A percentile compares a stretch with the other conserved stretches of the same genome.
Conservation (phyloP, 2,888 invertebrate species). For the Chloroclystis v-ata region DNA sequence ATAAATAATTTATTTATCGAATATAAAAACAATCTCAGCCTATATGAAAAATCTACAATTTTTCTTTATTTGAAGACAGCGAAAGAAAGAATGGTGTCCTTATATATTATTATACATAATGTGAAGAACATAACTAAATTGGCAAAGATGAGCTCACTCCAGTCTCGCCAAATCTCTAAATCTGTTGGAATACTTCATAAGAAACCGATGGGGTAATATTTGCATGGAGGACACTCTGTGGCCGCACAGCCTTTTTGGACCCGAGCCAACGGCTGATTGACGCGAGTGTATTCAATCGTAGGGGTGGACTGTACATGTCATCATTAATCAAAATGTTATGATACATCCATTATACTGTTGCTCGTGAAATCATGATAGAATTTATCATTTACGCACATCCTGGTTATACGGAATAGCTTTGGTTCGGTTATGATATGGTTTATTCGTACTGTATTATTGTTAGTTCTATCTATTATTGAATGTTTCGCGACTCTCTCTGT, state of each 20-base stretch:
- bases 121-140: constrained; percentile 1
- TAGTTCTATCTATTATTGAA: too few species aligned
- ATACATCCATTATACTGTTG: background rate
- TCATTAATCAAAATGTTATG: constrained; percentile 8
- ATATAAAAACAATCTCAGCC: too few species aligned
- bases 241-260: constrained; percentile 51
- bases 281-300: constrained; percentile 53
- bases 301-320: constrained; percentile 3
- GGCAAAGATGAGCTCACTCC: background rate
- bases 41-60: background rate
- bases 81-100: too few species aligned
- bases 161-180: constrained; percentile 2
- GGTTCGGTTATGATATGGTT: too few species aligned
- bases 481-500: too few species aligned
- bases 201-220: constrained; percentile 12
- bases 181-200: constrained; percentile 6
- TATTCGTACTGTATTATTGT: too few species aligned
- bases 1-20: too few species aligned
- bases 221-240: constrained; percentile 40
- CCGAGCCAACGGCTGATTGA: constrained; percentile 63
- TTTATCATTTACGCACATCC: background rate
- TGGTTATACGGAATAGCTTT: background rate
- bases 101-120: too few species aligned
- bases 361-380: background rate
- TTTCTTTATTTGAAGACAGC: too few species aligned